Percentiles rank a stretch among this genome's conserved stretches.
Conservation (phyloP, 2,797 vertebrate genomes). For the Xenops minutus region DNA sequence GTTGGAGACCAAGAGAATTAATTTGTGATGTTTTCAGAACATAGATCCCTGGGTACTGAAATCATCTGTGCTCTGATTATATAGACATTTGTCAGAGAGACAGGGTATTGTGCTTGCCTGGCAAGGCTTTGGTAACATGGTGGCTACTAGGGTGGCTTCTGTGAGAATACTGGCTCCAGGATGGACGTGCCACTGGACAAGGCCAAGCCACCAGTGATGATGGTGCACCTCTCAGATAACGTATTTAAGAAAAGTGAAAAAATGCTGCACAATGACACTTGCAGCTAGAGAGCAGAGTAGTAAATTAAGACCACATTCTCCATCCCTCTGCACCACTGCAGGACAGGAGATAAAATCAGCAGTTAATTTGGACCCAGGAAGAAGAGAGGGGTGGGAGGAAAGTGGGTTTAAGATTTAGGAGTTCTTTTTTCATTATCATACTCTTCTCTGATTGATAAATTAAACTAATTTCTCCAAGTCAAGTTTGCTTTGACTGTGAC, state of each 20-base stretch:
- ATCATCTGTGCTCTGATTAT: neutral
- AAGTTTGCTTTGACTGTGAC: neutral
- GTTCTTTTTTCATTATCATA: neutral
- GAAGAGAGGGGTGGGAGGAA: accelerated
- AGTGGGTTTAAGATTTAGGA: neutral
- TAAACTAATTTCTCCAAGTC: neutral
- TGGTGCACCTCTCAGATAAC: neutral
- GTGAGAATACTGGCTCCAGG: neutral
- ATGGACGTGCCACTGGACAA: accelerated
- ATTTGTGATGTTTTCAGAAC: neutral
- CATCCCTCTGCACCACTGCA: neutral
- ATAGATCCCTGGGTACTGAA: neutral
- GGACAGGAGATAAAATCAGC: neutral
- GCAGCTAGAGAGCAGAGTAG: neutral
- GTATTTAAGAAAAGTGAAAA: neutral
- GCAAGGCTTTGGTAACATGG: neutral
- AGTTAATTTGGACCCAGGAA: neutral
- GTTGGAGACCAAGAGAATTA: neutral
- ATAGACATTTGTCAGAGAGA: neutral
- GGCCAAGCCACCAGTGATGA: accelerated
- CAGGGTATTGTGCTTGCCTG: accelerated
- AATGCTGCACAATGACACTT: neutral
- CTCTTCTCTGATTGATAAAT: neutral
- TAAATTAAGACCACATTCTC: neutral
- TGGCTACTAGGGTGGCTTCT: neutral